These are phyloP conservation scores for Cariama cristata DNA, from an alignment of 2,113 vertebrate genomes.

Conservation along the genomic window DNA sequence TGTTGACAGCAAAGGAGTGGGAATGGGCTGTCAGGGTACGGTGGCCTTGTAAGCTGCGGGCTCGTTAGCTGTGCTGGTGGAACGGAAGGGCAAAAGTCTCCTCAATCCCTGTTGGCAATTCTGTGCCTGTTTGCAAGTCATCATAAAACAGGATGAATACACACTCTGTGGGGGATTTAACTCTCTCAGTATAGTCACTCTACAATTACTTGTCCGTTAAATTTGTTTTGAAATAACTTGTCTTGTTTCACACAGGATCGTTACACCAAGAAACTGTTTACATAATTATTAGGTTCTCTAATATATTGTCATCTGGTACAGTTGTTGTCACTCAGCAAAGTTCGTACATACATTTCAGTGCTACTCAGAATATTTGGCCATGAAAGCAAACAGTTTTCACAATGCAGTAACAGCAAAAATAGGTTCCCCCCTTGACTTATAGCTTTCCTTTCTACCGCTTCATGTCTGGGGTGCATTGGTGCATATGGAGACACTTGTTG, in stretches of 20 bases:
- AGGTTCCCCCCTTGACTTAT: not conserved
- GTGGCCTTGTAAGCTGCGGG: not conserved
- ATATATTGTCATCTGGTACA: not conserved
- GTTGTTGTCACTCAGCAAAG: not conserved
- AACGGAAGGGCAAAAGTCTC: not conserved
- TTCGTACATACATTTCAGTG: not conserved
- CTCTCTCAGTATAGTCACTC: not conserved
- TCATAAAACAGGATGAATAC: not conserved
- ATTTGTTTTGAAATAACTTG: not conserved
- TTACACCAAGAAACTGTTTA: not conserved
- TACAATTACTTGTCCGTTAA: not conserved
- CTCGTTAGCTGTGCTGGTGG: not conserved
- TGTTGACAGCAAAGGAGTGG: not conserved
- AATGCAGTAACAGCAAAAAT: not conserved
- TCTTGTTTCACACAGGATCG: not conserved
- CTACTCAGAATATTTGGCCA: not conserved
- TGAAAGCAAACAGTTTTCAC: not conserved
- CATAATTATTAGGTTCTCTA: not conserved
- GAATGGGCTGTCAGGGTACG: not conserved
- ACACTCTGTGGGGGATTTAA: not conserved
- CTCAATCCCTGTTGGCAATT: not conserved
- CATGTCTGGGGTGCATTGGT: not conserved
- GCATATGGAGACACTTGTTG: not conserved
- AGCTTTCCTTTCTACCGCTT: not conserved
- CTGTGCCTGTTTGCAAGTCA: not conserved